Percentiles rank a stretch among this genome's conserved stretches.
Conservation (phyloP, 2,888 invertebrate genomes). For the Andrena hattorfiana region DNA sequence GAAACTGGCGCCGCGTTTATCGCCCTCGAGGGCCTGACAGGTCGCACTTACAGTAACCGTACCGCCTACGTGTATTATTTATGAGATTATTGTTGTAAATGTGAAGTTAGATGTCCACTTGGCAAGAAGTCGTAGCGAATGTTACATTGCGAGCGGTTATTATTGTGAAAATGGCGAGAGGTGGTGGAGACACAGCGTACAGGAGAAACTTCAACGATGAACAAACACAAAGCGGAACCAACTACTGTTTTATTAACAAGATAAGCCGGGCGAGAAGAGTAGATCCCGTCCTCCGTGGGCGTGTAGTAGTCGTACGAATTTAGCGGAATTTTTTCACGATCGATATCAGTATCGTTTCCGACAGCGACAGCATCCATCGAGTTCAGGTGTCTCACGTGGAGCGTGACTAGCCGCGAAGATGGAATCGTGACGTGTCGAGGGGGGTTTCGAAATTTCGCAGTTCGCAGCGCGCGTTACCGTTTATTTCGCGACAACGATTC, state of each 20-base stretch:
- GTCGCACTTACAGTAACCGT: constrained; percentile 49
- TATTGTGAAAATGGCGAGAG: constrained; percentile 14
- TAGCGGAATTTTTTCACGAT: constrained; percentile 64
- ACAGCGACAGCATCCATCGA: constrained; percentile 39
- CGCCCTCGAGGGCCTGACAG: constrained; percentile 39
- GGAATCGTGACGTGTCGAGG: constrained; percentile 18
- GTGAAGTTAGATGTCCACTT: constrained; percentile 65
- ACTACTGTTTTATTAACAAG: constrained; percentile 57
- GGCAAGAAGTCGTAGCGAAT: constrained; percentile 55
- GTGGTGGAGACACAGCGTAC: background rate
- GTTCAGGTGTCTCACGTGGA: constrained; percentile 18
- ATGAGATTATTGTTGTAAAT: constrained; percentile 75
- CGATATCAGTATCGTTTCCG: constrained; percentile 47
- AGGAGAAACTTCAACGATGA: background rate
- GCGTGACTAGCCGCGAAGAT: background rate
- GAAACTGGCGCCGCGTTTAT: background rate
- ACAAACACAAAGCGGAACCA: constrained; percentile 58
- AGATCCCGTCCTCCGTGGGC: constrained; percentile 32
- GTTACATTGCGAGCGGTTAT: constrained; percentile 50
- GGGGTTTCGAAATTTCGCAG: background rate
- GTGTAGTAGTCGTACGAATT: constrained; percentile 47
- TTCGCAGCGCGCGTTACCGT: constrained; percentile 10
- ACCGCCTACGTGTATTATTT: constrained; percentile 72
- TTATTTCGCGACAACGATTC: constrained; percentile 8
- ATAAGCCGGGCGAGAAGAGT: constrained; percentile 41